A percentile compares a stretch with the other conserved stretches of the same genome.
Evolutionary conservation across 2,888 invertebrate genomes (phyloP).

Genomic region (Himalopsyche kuldschensis): DNA sequence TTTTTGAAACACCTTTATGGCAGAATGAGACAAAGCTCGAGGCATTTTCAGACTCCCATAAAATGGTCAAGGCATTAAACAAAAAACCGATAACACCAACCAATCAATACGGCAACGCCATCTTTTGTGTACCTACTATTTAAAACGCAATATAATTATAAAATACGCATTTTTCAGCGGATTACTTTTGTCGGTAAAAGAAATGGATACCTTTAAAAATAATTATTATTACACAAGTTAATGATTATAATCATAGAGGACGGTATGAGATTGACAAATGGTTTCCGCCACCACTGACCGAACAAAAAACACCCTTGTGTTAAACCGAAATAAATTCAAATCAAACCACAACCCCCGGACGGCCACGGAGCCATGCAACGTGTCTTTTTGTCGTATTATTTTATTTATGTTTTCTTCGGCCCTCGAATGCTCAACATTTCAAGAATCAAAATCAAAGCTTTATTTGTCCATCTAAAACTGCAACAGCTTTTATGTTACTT

Average conservation of each 20-base stretch:
- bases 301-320: slow-evolving; percentile 34
- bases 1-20: too few relatives aligned
- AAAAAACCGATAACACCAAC: background rate
- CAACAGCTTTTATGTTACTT: too few relatives aligned
- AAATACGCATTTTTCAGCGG: slow-evolving; percentile 12
- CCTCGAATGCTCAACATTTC: too few relatives aligned
- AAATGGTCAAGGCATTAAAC: background rate
- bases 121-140: too few relatives aligned
- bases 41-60: background rate
- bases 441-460: too few relatives aligned
- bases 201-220: slow-evolving; percentile 20
- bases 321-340: slow-evolving; percentile 37
- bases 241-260: slow-evolving; percentile 35
- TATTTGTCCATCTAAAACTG: too few relatives aligned
- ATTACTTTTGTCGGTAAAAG: slow-evolving; percentile 2
- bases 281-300: slow-evolving; percentile 39
- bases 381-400: background rate
- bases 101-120: background rate
- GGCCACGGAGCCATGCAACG: slow-evolving; percentile 20
- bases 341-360: slow-evolving; percentile 29
- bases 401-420: too few relatives aligned
- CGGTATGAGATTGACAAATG: slow-evolving; percentile 37
- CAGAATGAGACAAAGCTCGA: background rate
- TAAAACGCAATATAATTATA: background rate
- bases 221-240: slow-evolving; percentile 32